Conservation (phyloP, 2,888 invertebrate genomes). For the Athalia circularis region DNA sequence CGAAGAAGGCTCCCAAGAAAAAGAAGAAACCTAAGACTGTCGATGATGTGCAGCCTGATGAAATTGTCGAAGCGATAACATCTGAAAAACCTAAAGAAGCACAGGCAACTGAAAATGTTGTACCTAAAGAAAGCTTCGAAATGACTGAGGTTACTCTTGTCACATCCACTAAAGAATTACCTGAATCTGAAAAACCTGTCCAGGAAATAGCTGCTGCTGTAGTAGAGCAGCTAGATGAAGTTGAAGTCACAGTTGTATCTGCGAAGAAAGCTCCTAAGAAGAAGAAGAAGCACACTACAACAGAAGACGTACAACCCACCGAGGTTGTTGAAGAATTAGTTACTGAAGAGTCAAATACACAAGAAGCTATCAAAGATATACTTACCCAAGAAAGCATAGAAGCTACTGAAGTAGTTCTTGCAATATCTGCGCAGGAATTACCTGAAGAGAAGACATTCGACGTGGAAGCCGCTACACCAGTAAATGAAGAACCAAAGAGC, state of each 20-base stretch:
- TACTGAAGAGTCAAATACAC: constrained; percentile 55
- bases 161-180: constrained; percentile 51
- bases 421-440: constrained; percentile 41
- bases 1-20: constrained; percentile 58
- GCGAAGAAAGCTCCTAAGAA: constrained; percentile 54
- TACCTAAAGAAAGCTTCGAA: constrained; percentile 42
- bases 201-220: constrained; percentile 49
- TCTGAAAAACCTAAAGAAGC: constrained; percentile 60
- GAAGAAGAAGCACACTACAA: constrained; percentile 52
- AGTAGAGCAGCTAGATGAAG: constrained; percentile 40
- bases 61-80: constrained; percentile 66
- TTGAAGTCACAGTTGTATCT: constrained; percentile 47
- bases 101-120: constrained; percentile 50
- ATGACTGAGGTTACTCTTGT: constrained; percentile 33
- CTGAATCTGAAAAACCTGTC: constrained; percentile 47
- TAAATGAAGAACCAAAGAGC: constrained; percentile 45
- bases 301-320: constrained; percentile 49
- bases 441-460: constrained; percentile 50
- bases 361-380: constrained; percentile 52
- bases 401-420: constrained; percentile 42
- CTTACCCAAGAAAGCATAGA: constrained; percentile 40
- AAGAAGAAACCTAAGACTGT: constrained; percentile 57
- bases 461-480: constrained; percentile 50
- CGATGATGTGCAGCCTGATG: constrained; percentile 56
- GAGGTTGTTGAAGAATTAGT: constrained; percentile 60